A percentile compares a stretch with the other conserved stretches of the same genome.
Evolutionary conservation across 2,797 vertebrate genomes (phyloP).

Genomic region (Tympanoctomys barrerae): DNA sequence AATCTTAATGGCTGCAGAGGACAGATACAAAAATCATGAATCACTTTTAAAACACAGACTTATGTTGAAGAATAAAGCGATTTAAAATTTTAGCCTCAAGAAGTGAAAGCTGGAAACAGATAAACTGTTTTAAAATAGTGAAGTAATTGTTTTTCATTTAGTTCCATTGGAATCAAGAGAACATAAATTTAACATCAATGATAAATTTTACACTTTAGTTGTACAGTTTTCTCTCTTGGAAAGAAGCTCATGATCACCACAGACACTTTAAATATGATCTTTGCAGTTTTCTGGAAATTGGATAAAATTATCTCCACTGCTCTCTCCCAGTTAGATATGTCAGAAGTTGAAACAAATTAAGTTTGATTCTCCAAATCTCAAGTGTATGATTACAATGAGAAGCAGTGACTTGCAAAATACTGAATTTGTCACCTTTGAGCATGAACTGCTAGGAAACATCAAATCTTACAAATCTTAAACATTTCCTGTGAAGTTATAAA

Average conservation of each 20-base stretch:
- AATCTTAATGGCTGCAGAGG: slow-evolving; percentile 60
- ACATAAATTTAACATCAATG: not conserved
- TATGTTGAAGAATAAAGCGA: slow-evolving; percentile 18
- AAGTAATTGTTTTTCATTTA: not conserved
- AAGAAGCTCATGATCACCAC: not conserved
- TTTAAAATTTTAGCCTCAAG: slow-evolving; percentile 53
- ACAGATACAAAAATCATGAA: slow-evolving; percentile 49
- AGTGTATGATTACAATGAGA: not conserved
- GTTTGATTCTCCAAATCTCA: not conserved
- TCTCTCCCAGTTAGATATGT: not conserved
- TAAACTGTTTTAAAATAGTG: slow-evolving; percentile 44
- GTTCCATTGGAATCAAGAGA: not conserved
- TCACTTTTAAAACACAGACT: slow-evolving; percentile 39
- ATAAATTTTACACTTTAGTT: slow-evolving; percentile 14
- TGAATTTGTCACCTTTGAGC: not conserved
- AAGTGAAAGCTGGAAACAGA: not conserved
- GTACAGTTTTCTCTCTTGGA: not conserved
- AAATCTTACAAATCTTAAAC: not conserved
- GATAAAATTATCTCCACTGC: not conserved
- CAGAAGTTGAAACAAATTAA: slow-evolving; percentile 30
- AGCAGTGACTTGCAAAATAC: not conserved
- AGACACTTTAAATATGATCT: not conserved
- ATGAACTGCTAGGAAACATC: not conserved
- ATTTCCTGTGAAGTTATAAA: not conserved
- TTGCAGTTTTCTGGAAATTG: not conserved